Evolutionary conservation across 2,797 vertebrate species (phyloP).

Genomic region (Oreochromis mossambicus): DNA sequence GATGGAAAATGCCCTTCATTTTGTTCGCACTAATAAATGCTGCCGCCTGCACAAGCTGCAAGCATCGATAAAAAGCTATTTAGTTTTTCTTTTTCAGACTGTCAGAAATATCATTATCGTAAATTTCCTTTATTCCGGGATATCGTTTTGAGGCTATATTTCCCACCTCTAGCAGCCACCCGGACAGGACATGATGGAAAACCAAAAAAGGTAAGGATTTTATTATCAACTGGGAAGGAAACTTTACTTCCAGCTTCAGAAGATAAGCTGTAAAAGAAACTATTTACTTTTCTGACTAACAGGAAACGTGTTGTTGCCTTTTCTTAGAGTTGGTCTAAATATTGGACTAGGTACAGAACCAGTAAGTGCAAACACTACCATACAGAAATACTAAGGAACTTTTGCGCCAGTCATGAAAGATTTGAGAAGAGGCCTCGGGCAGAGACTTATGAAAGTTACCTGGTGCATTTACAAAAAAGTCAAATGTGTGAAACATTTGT

Average conservation of each 20-base stretch:
- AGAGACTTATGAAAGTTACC: neutral
- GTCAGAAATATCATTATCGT: neutral
- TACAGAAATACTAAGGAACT: neutral
- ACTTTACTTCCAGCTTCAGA: neutral
- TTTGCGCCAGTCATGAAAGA: accelerated
- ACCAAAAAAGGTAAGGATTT: neutral
- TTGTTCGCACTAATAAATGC: neutral
- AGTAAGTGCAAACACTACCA: neutral
- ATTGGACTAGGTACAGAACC: neutral
- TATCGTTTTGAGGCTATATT: neutral
- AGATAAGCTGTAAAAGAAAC: neutral
- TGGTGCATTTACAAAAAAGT: neutral
- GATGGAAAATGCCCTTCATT: neutral
- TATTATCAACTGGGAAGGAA: neutral
- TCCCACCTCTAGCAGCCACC: neutral
- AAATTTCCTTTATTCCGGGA: neutral
- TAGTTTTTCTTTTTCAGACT: accelerated
- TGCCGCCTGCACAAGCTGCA: neutral
- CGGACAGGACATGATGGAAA: neutral
- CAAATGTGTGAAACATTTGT: neutral
- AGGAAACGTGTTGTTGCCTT: neutral
- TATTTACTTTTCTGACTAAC: neutral
- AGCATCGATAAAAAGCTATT: neutral
- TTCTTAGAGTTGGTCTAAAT: neutral
- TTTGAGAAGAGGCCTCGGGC: accelerated